Base-by-base conservation (phyloP, 2,888 invertebrate genomes). In the Myopa tessellatipennis region DNA sequence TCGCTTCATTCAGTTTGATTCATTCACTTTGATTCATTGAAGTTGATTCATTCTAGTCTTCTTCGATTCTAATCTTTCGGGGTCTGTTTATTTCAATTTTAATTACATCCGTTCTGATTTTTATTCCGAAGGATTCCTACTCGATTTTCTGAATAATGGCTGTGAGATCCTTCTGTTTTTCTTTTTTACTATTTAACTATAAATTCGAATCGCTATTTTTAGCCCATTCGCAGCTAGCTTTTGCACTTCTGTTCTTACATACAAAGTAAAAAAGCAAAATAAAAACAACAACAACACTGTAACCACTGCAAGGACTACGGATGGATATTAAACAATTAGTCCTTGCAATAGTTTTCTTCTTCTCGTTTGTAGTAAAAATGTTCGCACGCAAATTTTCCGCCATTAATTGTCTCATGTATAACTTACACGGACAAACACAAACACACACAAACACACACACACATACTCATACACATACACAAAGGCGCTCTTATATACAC, bases 341-440 rank as follows among this genome's bases (percentile, higher is more conserved):
- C 67, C 67, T 67, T 67, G 67, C 67, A 67, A 8, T 40, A 36
- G 8, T 45, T 55, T 70, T 36, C 18, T 36, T 55, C 26, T 26
- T 26, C 26, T 26, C 26, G 26, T 1, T 45, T 26, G 50, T n/a
- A 50, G 50, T 63, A 77, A 78, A 26, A 74, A 81, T 75, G 78
- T 60, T 77, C 74, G 76, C 78, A 79, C 80, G 80, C 76, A 78
- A 75, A 45, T 38, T 81, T 74, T 79, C 80, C 78, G 74, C 78
- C 78, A 79, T 82, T 81, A 82, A 82, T 80, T 79, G 81, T 40
- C 10, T 18, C 61, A 61, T 61, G 40, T 40, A 73, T 26, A 40
- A 67, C 45, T 70, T 6, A 76, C 74, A 76, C 16, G 34, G 58
- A 77, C 70, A 78, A 26, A 60, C 61, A 74, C 63, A 68, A 63